phyloP scores from a whole-genome alignment of 2,113 vertebrate species.

The Stigmatopora argus region DNA sequence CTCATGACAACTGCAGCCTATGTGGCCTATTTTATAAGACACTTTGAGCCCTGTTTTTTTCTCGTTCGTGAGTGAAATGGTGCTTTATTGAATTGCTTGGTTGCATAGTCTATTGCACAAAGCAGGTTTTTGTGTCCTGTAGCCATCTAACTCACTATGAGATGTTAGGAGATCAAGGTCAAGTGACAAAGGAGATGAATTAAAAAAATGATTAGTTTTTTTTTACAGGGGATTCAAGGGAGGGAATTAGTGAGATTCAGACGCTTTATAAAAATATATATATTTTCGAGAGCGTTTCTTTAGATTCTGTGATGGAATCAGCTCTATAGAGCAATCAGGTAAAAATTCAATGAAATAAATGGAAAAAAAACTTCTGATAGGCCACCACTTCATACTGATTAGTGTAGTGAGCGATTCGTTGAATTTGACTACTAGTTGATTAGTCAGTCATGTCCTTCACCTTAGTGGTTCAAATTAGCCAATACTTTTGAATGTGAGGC shows the following conservation, averaged over 20 bases:
- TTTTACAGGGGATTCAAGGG: too few species aligned
- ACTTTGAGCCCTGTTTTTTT: background rate
- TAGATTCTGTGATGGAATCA: too few species aligned
- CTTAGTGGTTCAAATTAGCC: too few species aligned
- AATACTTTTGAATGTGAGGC: too few species aligned
- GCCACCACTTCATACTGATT: background rate
- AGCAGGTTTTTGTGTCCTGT: background rate
- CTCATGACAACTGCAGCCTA: constrained; percentile 8
- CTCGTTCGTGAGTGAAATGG: background rate
- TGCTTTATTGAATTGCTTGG: background rate
- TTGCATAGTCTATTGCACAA: background rate
- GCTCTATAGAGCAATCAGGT: too few species aligned
- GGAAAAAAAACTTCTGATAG: background rate
- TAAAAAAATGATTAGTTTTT: constrained; percentile 3
- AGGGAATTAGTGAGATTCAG: background rate
- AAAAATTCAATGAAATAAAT: background rate
- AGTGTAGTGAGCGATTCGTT: too few species aligned
- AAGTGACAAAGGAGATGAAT: constrained; percentile 5
- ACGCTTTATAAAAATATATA: background rate
- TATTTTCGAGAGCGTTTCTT: background rate
- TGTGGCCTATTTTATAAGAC: background rate
- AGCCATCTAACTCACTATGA: background rate
- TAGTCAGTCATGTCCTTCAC: too few species aligned
- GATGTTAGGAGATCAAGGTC: constrained; percentile 7
- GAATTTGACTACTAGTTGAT: too few species aligned